Evolutionary conservation across 2,797 vertebrate species (phyloP).

Genomic region (Sebastiscus albofasciatus): DNA sequence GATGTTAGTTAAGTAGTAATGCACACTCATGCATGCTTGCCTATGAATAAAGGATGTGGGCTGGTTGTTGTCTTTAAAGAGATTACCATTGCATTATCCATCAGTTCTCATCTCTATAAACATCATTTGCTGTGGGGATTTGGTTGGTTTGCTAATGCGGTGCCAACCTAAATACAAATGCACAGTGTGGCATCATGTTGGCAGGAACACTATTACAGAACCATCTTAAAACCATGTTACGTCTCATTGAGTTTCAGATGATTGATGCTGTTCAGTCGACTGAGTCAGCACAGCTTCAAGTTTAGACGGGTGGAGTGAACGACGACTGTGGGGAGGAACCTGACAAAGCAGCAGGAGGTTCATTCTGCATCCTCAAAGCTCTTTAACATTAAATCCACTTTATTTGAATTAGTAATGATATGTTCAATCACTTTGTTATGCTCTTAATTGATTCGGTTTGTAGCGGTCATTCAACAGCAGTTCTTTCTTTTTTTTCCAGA

Average conservation of each 20-base stretch:
- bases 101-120: conserved; percentile 10
- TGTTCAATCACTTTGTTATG: background rate
- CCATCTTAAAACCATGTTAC: conserved; percentile 10
- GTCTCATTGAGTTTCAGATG: conserved; percentile 30
- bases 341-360: conserved; percentile 4
- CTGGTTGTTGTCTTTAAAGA: conserved; percentile 20
- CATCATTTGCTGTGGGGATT: background rate
- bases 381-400: background rate
- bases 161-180: conserved; percentile 24
- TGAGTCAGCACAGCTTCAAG: conserved; percentile 22
- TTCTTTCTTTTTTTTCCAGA: background rate
- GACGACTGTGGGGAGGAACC: background rate
- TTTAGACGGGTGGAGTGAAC: conserved; percentile 2
- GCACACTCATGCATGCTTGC: conserved; percentile 11
- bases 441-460: background rate
- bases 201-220: background rate
- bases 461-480: background rate
- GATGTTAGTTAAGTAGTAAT: conserved; percentile 26
- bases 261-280: conserved; percentile 14
- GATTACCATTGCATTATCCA: conserved; percentile 9
- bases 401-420: background rate
- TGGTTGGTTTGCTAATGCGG: conserved; percentile 16
- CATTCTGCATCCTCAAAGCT: conserved; percentile 2
- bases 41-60: conserved; percentile 30
- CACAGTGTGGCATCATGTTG: background rate